A percentile compares a stretch with the other conserved stretches of the same genome.
These are phyloP conservation scores for Bicyclus anynana DNA, from an alignment of 1,140 invertebrate species.

Conservation along the genomic window DNA sequence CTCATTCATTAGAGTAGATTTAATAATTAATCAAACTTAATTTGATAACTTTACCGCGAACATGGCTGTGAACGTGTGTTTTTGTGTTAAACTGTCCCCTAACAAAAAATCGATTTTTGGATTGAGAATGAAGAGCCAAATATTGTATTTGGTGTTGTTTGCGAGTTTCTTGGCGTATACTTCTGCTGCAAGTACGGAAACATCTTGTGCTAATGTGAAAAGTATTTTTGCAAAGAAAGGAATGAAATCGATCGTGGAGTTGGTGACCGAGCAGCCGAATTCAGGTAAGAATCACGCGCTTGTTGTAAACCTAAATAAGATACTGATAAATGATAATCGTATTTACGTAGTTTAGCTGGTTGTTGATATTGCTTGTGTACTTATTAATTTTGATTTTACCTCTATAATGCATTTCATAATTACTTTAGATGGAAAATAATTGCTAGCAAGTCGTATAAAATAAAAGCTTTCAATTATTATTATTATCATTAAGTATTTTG, in stretches of 20 bases:
- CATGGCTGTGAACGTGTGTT: constrained; percentile 73
- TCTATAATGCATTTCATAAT: neutral
- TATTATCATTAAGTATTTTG: neutral
- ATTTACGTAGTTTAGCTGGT: neutral
- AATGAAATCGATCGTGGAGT: constrained; percentile 57
- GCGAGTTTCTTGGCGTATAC: constrained; percentile 48
- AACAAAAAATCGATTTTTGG: constrained; percentile 75
- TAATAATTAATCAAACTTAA: constrained; percentile 37
- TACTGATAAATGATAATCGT: constrained; percentile 49
- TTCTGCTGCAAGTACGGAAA: constrained; percentile 48
- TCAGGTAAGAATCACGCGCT: constrained; percentile 67
- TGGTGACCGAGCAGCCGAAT: constrained; percentile 56
- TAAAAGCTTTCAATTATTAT: no score
- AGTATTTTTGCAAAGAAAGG: constrained; percentile 66
- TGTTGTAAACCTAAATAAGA: constrained; percentile 41
- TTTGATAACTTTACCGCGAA: constrained; percentile 36
- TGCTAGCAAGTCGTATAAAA: neutral
- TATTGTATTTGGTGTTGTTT: constrained; percentile 64
- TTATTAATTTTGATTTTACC: neutral
- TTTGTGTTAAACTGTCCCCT: constrained; percentile 69
- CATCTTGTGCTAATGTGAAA: constrained; percentile 63
- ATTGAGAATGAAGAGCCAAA: constrained; percentile 64
- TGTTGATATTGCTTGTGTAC: neutral
- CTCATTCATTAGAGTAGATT: constrained; percentile 34
- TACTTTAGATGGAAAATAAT: neutral